Percentiles rank a stretch among this genome's conserved stretches.
Conservation (phyloP, 2,113 vertebrate species). For the Pelecanus crispus region DNA sequence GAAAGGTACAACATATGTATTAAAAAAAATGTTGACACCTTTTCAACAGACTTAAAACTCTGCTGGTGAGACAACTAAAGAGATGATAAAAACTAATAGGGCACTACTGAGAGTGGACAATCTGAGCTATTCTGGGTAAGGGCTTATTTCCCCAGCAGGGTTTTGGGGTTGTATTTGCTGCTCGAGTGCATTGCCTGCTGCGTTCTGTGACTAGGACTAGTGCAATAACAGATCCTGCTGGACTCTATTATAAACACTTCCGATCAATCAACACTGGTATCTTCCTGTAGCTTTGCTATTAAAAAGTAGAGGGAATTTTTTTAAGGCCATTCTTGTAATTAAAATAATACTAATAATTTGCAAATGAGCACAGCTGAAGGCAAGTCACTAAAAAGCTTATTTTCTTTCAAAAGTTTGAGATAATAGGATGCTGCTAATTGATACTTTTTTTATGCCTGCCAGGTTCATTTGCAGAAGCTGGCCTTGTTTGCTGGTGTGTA, state of each 20-base stretch:
- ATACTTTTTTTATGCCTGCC: not conserved
- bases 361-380: not conserved
- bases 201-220: not conserved
- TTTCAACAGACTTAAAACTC: not conserved
- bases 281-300: conserved; percentile 9
- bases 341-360: conserved; percentile 43
- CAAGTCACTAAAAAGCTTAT: not conserved
- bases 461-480: not conserved
- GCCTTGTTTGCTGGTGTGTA: not conserved
- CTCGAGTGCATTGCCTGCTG: not conserved
- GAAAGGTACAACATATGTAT: not conserved
- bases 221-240: conserved; percentile 1
- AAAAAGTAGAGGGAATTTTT: not conserved
- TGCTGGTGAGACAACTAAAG: not conserved
- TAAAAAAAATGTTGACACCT: not conserved
- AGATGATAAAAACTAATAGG: not conserved
- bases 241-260: not conserved
- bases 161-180: not conserved
- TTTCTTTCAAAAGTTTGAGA: conserved; percentile 9
- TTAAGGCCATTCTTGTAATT: conserved; percentile 18
- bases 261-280: not conserved
- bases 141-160: not conserved
- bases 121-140: not conserved
- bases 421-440: conserved; percentile 34
- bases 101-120: not conserved